Percentiles rank a stretch among this genome's conserved stretches.
phyloP scores from a whole-genome alignment of 2,113 vertebrate species.

The Pseudorhombus dupliciocellatus region DNA sequence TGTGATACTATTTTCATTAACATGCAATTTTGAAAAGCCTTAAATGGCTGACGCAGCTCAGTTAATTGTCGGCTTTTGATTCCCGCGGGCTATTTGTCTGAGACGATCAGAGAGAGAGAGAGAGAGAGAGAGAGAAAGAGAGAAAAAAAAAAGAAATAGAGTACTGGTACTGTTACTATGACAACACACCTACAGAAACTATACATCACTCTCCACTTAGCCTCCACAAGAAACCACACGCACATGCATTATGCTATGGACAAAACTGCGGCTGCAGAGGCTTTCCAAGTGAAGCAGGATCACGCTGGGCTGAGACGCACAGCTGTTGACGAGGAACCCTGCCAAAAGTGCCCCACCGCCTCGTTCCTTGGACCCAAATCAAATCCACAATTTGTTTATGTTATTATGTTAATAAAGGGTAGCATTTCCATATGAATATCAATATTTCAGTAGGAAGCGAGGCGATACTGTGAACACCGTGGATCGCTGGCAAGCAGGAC shows the following conservation, averaged over 20 bases:
- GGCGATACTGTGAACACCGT: conserved; percentile 54
- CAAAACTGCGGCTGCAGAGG: conserved; percentile 41
- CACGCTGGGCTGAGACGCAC: conserved; percentile 51
- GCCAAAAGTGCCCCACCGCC: conserved; percentile 67
- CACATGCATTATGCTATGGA: neutral
- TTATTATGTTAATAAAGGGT: conserved; percentile 80
- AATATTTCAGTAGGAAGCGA: conserved; percentile 69
- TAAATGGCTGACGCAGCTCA: conserved; percentile 47
- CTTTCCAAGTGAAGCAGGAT: conserved; percentile 36
- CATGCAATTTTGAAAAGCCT: conserved; percentile 47
- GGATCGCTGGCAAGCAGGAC: conserved; percentile 52
- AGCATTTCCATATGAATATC: conserved; percentile 81
- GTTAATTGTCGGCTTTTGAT: conserved; percentile 57
- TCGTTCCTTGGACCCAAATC: conserved; percentile 70
- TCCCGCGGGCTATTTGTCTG: conserved; percentile 43
- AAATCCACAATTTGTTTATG: conserved; percentile 80
- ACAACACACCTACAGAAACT: conserved; percentile 61
- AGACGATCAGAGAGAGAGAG: conserved; percentile 4
- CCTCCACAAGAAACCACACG: neutral
- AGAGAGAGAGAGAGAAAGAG: neutral
- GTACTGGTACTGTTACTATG: conserved; percentile 58
- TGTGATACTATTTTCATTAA: conserved; percentile 49
- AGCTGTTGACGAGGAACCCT: conserved; percentile 62
- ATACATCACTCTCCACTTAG: conserved; percentile 42
- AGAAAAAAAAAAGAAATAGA: conserved; percentile 8